Evolutionary conservation across 2,797 vertebrate species (phyloP), one percentile per base, ranked within the genome.

Genomic region (Amblyraja radiata): DNA sequence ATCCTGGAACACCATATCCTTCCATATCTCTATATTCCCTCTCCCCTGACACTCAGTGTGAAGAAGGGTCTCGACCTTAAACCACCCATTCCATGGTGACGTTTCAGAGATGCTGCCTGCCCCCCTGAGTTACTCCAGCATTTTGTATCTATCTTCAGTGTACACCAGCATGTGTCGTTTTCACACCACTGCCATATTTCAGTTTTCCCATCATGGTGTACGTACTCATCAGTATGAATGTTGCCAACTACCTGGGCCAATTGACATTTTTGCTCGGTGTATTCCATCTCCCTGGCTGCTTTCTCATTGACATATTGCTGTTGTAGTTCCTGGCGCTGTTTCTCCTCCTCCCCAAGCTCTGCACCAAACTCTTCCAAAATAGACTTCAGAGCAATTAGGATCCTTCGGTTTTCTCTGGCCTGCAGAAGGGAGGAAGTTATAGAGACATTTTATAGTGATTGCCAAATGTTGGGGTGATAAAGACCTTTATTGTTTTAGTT

Each of bases 231-330:
- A 36, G 68, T 18, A 18, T 21, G 32, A 68, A 39, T 36, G 14
- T 16, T 39, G 25, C n/a, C 8, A 58, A 94, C 97, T 74, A 99
- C 98, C 98, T 99, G 97, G 0, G 97, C 93, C 0, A 98, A 95
- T 94, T 96, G 98, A 94, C 98, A 97, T 95, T 97, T 98, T 94
- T 99, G 97, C 81, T 98, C 95, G 0, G 97, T 96, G 96, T 97
- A 96, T 94, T 99, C 98, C 95, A 99, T 96, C 93, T 99, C 98
- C 98, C 98, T 99, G 93, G 97, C 94, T 0, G 99, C 98, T 95
- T 97, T 99, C 96, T 99, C 98, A 76, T 96, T 97, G 94, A 98
- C 98, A 0, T 98, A 98, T 74, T 96, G 96, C 95, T 98, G 98
- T 96, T 99, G 98, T 93, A 99, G 96, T 4, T 97, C 97, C 94